phyloP scores from a whole-genome alignment of 2,888 invertebrate genomes.

The Esperia sulphurella region DNA sequence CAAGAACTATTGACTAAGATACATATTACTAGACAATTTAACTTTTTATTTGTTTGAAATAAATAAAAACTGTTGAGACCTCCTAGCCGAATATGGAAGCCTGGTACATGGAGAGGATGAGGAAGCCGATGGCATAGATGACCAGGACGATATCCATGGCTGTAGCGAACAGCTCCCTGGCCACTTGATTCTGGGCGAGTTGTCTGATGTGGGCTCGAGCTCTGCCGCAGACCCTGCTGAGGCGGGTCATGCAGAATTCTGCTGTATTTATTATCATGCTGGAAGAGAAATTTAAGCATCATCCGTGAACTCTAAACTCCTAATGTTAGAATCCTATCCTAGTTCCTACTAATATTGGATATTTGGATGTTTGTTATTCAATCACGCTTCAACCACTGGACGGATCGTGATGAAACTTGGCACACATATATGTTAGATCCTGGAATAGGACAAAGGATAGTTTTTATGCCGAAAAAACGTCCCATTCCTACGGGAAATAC shows the following conservation, averaged over 20 bases:
- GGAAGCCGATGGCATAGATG: constrained; percentile 57
- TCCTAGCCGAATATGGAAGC: constrained; percentile 5
- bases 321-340: no score
- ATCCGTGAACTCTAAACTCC: no score
- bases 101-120: constrained; percentile 55
- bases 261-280: constrained; percentile 37
- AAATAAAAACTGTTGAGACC: not conserved
- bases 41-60: not conserved
- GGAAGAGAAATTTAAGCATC: constrained; percentile 14
- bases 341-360: no score
- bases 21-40: no score
- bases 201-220: constrained; percentile 27
- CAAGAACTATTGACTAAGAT: no score
- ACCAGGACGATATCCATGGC: constrained; percentile 53
- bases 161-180: constrained; percentile 47
- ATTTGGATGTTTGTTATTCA: no score
- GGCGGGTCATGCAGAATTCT: constrained; percentile 29
- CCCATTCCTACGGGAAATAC: no score
- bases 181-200: constrained; percentile 32
- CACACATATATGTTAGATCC: no score
- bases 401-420: no score
- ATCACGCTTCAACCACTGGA: no score
- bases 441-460: no score
- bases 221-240: constrained; percentile 24
- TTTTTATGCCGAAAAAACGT: no score